Base-by-base conservation (phyloP, 2,888 invertebrate genomes). In the Dicycla oo region DNA sequence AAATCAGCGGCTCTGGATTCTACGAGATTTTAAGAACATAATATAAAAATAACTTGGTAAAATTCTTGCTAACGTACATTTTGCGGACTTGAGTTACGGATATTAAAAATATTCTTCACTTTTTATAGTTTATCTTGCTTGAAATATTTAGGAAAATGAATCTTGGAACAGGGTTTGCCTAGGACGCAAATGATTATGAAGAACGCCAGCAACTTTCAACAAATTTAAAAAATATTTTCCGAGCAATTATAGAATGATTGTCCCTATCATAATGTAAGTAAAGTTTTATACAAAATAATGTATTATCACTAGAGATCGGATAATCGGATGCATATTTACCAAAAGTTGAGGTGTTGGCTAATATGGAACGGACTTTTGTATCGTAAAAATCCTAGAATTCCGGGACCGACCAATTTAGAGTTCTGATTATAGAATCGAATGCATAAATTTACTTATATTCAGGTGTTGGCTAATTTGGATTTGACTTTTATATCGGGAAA, bases 1-100 rank as follows among this genome's bases (percentile, higher is more conserved):
- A 84, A 86, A 84, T 85, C 78, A 82, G 82, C 69, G 11, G 64
- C 68, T 64, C 40, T 43, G 68, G 67, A 74, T 75, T 81, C 70
- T 65, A 71, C 64, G 43, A 71, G 58, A 71, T 75, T 83, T 76
- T 60, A 38, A 67, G 62, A 75, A 67, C 54, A 61, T 57, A 69
- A 74, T 73, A 65, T 43, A 63, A 63, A 75, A 73, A 64, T 69
- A 69, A 63, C 58, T 73, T 60, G 26, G 34, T 64, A 26, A 61
- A 30, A 30, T 65, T 70, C 66, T 45, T 66, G 69, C 62, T 65
- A 64, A 54, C 56, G 56, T 34, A 75, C 18, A 53, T 77, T 73
- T 67, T 45, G 58, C 57, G 18, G 56, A 49, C 43, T 70, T 69
- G 60, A 73, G 64, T 56, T 56, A 51, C 45, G 67, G 58, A 57